phyloP scores from a whole-genome alignment of 2,113 vertebrate species.

The Arothron firmamentum region DNA sequence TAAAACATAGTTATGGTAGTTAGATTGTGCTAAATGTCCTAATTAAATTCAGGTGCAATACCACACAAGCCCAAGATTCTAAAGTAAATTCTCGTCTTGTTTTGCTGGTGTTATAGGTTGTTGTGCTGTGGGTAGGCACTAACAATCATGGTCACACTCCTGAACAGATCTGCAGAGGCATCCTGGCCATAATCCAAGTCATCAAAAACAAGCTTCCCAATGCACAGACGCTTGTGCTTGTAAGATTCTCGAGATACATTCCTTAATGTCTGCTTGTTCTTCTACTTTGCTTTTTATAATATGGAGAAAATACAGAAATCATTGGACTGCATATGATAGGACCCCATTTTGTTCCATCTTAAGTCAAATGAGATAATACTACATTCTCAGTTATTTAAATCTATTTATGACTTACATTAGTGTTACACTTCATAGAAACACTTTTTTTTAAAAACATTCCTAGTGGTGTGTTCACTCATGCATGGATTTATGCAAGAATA shows the following conservation, averaged over 20 bases:
- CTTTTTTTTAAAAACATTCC: no score
- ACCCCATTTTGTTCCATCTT: no score
- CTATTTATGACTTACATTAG: no score
- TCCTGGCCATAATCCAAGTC: conserved; percentile 80
- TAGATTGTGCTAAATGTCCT: conserved; percentile 10
- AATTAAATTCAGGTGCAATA: no score
- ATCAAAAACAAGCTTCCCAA: conserved; percentile 81
- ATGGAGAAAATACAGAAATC: no score
- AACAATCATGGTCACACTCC: conserved; percentile 85
- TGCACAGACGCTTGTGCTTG: conserved; percentile 81
- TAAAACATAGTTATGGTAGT: no score
- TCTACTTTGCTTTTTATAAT: neutral
- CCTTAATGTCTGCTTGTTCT: neutral
- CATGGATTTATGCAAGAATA: neutral
- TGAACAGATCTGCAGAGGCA: conserved; percentile 82
- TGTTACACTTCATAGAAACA: no score
- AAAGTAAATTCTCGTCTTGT: neutral
- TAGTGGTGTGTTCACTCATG: neutral
- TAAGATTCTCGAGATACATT: conserved; percentile 61
- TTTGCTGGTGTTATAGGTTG: conserved; percentile 71
- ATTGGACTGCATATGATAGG: no score
- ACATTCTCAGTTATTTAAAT: no score
- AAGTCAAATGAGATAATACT: no score
- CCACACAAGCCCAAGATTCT: no score
- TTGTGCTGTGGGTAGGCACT: conserved; percentile 89